Percentiles rank a stretch among this genome's conserved stretches.
Evolutionary conservation across 2,113 vertebrate genomes (phyloP).

Genomic region (Gopherus flavomarginatus): DNA sequence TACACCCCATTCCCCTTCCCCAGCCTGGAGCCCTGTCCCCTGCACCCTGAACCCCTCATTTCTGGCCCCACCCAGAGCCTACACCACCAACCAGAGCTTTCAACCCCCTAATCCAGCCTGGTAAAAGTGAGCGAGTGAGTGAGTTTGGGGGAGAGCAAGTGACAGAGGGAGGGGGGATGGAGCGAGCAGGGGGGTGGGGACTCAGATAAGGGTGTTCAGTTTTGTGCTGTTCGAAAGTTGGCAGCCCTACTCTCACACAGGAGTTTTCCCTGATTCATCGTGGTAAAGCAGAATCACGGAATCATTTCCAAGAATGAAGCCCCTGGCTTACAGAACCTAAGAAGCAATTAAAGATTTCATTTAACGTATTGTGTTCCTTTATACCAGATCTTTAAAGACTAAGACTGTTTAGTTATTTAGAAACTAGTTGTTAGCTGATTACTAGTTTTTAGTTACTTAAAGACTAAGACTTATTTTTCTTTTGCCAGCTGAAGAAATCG

Average conservation of each 20-base stretch:
- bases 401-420: neutral
- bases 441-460: neutral
- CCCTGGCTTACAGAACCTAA: neutral
- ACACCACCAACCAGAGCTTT: no score
- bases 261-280: neutral
- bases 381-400: neutral
- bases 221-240: no score
- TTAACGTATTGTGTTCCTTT: neutral
- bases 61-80: no score
- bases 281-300: neutral
- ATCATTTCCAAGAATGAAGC: neutral
- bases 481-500: slow-evolving; percentile 77
- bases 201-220: no score
- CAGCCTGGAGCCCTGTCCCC: no score
- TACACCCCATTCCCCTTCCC: no score
- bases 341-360: neutral
- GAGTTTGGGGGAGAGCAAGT: no score
- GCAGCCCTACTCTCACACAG: neutral
- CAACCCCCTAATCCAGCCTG: no score
- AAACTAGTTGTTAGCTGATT: neutral
- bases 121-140: no score
- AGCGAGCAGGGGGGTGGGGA: no score
- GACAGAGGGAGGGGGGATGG: no score
- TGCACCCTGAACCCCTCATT: no score
- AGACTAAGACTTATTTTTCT: neutral